Evolutionary conservation across 2,113 vertebrate genomes (phyloP).

Genomic region (Alouatta palliata): DNA sequence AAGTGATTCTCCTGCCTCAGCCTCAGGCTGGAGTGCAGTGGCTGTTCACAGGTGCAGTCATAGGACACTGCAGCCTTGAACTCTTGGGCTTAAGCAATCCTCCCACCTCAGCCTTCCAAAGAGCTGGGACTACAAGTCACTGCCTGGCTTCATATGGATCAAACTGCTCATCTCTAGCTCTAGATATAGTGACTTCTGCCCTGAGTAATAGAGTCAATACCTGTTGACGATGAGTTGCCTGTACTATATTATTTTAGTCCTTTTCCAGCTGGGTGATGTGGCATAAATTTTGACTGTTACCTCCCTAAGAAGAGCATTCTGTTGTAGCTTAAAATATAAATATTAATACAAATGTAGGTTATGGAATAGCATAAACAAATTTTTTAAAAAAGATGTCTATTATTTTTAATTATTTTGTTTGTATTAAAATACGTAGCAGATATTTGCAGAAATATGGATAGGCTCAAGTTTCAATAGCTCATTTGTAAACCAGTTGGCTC

Average conservation of each 20-base stretch:
- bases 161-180: background rate
- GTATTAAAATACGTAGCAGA: background rate
- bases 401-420: background rate
- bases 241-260: background rate
- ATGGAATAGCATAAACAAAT: background rate
- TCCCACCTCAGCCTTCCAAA: background rate
- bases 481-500: constrained; percentile 5
- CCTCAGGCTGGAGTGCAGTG: background rate
- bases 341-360: background rate
- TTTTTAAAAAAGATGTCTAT: background rate
- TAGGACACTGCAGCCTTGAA: background rate
- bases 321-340: background rate
- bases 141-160: background rate
- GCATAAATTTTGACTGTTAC: background rate
- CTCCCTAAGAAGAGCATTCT: background rate
- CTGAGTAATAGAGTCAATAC: background rate
- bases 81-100: background rate
- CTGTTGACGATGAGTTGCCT: background rate
- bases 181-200: background rate
- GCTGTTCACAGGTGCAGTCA: background rate
- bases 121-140: background rate
- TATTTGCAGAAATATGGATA: background rate
- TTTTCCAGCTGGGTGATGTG: background rate
- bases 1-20: no score
- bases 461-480: background rate